Base-by-base conservation (phyloP, 2,797 vertebrate genomes). In the Micromesistius poutassou region DNA sequence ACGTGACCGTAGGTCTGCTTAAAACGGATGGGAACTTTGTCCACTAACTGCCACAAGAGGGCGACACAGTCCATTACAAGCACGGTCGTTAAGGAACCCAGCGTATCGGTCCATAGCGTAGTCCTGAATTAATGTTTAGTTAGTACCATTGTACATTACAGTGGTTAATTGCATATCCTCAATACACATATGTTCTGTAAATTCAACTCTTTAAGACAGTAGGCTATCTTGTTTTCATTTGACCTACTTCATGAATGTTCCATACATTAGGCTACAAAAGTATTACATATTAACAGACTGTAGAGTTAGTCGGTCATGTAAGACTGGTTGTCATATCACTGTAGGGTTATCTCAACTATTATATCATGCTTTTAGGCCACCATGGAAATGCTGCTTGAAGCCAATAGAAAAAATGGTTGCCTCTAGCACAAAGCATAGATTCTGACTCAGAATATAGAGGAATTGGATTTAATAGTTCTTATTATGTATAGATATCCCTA, bases 401-500 rank as follows among this genome's bases (percentile, higher is more conserved):
- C 40, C 19, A 28, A 2, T 70, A 70, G n/a, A 14, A 30, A 70
- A 94, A 93, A 94, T 93, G 92, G 89, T 90, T 71, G 88, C 91
- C 83, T 86, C 84, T 85, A 82, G 86, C 84, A 87, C 81, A 83
- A 74, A 77, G 78, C 77, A 87, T 28, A 30, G 42, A 16, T 50
- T 50, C 46, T 19, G 46, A 19, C 16, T 50, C n/a, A 4, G n/a
- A 28, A 10, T 70, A 30, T 25, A 70, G 40, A 42, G 66, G 66
- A 70, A 30, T 70, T 42, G 36, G 42, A 16, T 1, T 50, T 19
- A 19, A 22, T 50, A 16, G 46, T 50, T 50, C 46, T 22, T 14
- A 13, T 40, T 40, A 40, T 40, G 1, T 40, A 42, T 42, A 42
- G 10, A 2, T 16, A 42, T 14, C 4, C 40, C 40, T 42, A 42